These are phyloP conservation scores for Drosophila glabriapex DNA, from an alignment of 2,888 invertebrate genomes.

Conservation along the genomic window DNA sequence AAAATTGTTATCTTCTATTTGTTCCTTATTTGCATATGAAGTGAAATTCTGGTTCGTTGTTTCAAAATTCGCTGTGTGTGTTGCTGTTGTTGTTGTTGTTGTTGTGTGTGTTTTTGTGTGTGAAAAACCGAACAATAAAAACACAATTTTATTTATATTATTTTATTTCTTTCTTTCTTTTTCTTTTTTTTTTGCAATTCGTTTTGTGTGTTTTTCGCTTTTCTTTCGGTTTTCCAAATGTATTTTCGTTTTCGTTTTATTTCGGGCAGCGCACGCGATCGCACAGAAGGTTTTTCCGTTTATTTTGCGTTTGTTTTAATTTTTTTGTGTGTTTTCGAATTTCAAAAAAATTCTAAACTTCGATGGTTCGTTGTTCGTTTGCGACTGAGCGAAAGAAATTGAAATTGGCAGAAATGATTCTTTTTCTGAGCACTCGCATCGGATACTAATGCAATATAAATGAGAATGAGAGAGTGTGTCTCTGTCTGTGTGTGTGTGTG, in stretches of 20 bases:
- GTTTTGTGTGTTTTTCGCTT: conserved; percentile 38
- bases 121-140: conserved; percentile 34
- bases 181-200: conserved; percentile 45
- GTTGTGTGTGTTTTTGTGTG: conserved; percentile 69
- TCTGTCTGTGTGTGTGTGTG: conserved; percentile 25
- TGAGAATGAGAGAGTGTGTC: background rate
- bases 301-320: conserved; percentile 19
- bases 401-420: conserved; percentile 54
- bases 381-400: conserved; percentile 84
- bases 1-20: conserved; percentile 32
- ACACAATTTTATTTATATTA: conserved; percentile 29
- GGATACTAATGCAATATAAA: conserved; percentile 39
- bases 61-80: conserved; percentile 59
- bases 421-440: conserved; percentile 44
- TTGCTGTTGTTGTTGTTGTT: conserved; percentile 30
- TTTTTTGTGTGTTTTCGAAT: conserved; percentile 16
- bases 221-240: conserved; percentile 55
- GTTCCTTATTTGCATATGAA: conserved; percentile 4
- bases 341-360: conserved; percentile 79
- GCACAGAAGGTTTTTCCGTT: conserved; percentile 55
- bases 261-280: conserved; percentile 72
- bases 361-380: conserved; percentile 86
- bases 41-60: conserved; percentile 54
- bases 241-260: conserved; percentile 61
- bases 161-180: conserved; percentile 27